Evolutionary conservation across 2,888 invertebrate species (phyloP), one percentile per base, ranked within the genome.

Genomic region (Synanthedon myopaeformis): DNA sequence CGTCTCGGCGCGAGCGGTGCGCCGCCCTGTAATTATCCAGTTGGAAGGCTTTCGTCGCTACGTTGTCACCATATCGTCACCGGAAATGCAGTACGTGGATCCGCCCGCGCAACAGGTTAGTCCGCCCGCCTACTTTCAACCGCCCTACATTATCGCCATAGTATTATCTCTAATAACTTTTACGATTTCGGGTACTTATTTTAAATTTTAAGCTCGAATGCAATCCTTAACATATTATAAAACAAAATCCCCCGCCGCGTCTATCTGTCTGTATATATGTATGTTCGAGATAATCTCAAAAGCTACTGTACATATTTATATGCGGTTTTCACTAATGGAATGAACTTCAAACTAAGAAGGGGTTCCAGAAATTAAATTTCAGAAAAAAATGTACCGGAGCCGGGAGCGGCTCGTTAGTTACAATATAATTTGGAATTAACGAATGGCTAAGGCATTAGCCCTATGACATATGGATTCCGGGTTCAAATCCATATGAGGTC

Each of bases 1-100:
- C 88, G 84, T 88, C 88, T 88, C 87, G 88, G 76, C 87, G 88
- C 78, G 88, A 86, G 75, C 83, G 86, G 87, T 82, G 86, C 64
- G 76, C 86, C 87, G 86, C 86, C 86, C 87, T 85, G 83, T 87
- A 86, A 88, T 88, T 87, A 87, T 82, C 76, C 77, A 80, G 80
- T 83, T 82, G 81, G 73, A 82, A 23, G 76, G 76, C 49, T 49
- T 49, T 49, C 49, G 49, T 49, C 49, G 23, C 49, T 70, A 70
- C 76, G 80, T 79, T 83, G 84, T 85, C 84, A 82, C 81, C 82
- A 71, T 35, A 35, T 72, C 62, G 68, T 71, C 74, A 61, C 82
- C 82, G 83, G 84, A 84, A 75, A 85, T 86, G 85, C 86, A 85
- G 76, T 87, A 85, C 82, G 79, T 81, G 74, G 85, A 86, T 72